Base-by-base conservation (phyloP, 2,888 invertebrate species). In the Habrosyne pyritoides region DNA sequence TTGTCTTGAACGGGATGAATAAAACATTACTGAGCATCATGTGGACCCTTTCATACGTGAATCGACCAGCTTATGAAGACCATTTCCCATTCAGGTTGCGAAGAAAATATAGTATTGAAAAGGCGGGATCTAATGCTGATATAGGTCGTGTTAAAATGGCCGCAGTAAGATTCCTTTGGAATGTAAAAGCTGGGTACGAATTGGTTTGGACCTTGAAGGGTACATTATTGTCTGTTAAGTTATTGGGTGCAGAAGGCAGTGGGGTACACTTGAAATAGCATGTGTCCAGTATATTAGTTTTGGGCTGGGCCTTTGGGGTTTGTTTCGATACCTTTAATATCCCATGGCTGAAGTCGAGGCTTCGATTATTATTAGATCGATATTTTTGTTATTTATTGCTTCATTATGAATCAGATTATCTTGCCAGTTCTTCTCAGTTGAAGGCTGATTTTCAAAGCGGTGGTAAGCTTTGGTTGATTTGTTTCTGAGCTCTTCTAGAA, bases 1-100 rank as follows among this genome's bases (percentile, higher is more conserved):
- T 82, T 83, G 83, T 84, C 81, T 85, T 83, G 73, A 75, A 71
- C 67, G 68, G 67, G 67, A 82, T 89, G 87, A 90, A 90, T 90
- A 87, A 89, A 83, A 87, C 87, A 90, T 87, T 69, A 66, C 72
- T 61, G 60, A 67, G 74, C 79, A 81, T 87, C 79, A 79, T 73
- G 71, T 72, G 78, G 75, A 75, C 76, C 76, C 77, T 75, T 82
- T 82, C 77, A 78, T 81, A 81, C 78, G 69, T 76, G 55, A 64
- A 66, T 71, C 61, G 64, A 64, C 79, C 79, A 83, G 61, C 55
- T 42, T 67, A 71, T 47, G n/a, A 57, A 64, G 71, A 69, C 55
- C 67, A 64, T 57, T 54, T 47, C 22, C 47, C 47, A 55, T 46
- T 53, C 51, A 53, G 54, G 18, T 42, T 51, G 52, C 30, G 21